These are phyloP conservation scores for Sisor rabdophorus DNA, from an alignment of 2,113 vertebrate genomes.

Conservation along the genomic window DNA sequence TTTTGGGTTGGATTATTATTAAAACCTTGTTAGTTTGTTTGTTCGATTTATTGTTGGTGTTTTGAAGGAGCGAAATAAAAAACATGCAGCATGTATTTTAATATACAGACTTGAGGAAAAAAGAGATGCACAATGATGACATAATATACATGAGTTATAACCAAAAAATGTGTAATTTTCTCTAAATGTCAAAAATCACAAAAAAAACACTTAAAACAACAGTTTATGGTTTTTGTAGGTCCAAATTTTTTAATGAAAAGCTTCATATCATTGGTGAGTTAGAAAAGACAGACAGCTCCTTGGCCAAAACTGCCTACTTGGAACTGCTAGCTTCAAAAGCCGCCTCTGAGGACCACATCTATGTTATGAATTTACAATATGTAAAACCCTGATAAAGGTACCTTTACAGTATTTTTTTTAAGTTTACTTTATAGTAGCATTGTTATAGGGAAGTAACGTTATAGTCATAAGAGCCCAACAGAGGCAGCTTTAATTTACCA, in stretches of 20 bases:
- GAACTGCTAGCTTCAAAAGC: not conserved
- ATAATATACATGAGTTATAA: not conserved
- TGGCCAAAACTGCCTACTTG: constrained; percentile 1
- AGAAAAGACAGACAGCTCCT: not conserved
- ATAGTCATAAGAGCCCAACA: too few species aligned
- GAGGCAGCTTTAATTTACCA: too few species aligned
- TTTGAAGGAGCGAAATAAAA: too few species aligned
- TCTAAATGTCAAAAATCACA: not conserved
- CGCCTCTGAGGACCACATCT: not conserved
- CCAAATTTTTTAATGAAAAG: not conserved
- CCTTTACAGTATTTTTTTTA: too few species aligned
- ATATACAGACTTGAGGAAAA: not conserved
- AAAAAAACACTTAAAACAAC: not conserved
- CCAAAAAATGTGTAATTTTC: not conserved
- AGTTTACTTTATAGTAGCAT: too few species aligned
- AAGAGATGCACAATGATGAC: not conserved
- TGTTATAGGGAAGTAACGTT: too few species aligned
- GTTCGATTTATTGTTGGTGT: too few species aligned
- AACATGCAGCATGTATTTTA: too few species aligned
- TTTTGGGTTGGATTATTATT: too few species aligned
- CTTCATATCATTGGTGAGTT: not conserved
- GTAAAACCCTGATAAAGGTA: not conserved
- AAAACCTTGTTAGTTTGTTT: too few species aligned
- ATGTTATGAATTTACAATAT: not conserved
- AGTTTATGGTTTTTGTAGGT: not conserved